Evolutionary conservation across 2,113 vertebrate species (phyloP).

Genomic region (Gila orcuttii): DNA sequence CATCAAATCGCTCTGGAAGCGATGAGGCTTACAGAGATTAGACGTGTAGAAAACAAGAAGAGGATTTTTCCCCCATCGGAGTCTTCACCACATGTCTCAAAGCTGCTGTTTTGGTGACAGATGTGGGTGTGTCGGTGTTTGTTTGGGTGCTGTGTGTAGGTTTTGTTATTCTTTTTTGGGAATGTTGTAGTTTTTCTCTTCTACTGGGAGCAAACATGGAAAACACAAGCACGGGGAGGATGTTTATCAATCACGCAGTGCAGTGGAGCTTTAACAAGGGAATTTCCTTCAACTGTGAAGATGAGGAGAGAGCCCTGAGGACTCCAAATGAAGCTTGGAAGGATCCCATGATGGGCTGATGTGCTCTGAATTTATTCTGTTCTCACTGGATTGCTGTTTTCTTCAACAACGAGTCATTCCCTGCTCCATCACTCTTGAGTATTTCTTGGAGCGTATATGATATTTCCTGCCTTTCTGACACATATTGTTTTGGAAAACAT

Average conservation of each 20-base stretch:
- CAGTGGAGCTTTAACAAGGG: conserved; percentile 11
- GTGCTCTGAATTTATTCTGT: conserved; percentile 36
- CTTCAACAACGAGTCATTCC: neutral
- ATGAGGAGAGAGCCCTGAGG: conserved; percentile 5
- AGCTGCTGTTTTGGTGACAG: conserved; percentile 9
- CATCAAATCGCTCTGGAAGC: conserved; percentile 45
- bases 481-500: conserved; percentile 39
- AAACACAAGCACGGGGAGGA: neutral
- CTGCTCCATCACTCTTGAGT: neutral
- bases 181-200: neutral
- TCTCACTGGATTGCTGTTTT: conserved; percentile 12
- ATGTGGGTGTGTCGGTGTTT: conserved; percentile 15
- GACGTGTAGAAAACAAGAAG: conserved; percentile 37
- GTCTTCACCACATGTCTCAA: conserved; percentile 4
- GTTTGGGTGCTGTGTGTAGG: conserved; percentile 7
- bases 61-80: neutral
- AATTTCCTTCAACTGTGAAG: conserved; percentile 36
- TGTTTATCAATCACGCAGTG: neutral
- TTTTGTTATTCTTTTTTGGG: conserved; percentile 1
- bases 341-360: conserved; percentile 19
- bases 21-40: conserved; percentile 37
- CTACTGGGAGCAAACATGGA: neutral
- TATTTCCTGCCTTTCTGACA: conserved; percentile 5
- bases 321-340: conserved; percentile 28
- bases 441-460: conserved; percentile 30